A percentile compares a stretch with the other conserved stretches of the same genome.
phyloP scores from a whole-genome alignment of 2,797 vertebrate species.

The Anguilla obscura region DNA sequence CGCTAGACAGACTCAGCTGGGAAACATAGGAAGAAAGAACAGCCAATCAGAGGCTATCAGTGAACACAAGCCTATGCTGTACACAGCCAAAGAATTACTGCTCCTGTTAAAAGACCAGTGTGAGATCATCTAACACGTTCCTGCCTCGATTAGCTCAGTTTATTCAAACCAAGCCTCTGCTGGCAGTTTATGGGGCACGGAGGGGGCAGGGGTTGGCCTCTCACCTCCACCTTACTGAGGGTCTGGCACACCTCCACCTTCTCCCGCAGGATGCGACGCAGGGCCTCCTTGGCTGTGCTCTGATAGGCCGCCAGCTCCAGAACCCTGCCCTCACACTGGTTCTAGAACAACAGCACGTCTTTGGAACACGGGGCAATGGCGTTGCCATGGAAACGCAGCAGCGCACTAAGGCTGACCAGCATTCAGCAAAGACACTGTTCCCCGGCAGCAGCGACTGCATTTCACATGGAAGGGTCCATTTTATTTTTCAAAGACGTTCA shows the following conservation, averaged over 20 bases:
- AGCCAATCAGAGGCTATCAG: not conserved
- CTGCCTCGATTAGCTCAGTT: no score
- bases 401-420: not conserved
- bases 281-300: slow-evolving; percentile 95
- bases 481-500: no score
- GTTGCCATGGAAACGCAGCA: not conserved
- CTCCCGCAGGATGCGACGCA: slow-evolving; percentile 97
- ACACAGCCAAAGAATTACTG: no score
- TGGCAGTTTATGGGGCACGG: no score
- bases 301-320: slow-evolving; percentile 94
- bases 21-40: not conserved
- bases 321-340: slow-evolving; percentile 94
- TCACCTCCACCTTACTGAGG: slow-evolving; percentile 96
- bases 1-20: slow-evolving; percentile 93
- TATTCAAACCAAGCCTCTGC: no score
- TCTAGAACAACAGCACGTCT: slow-evolving; percentile 66
- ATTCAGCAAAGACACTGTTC: no score
- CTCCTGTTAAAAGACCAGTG: no score
- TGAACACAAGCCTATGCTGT: not conserved
- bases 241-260: slow-evolving; percentile 98
- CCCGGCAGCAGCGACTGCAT: no score
- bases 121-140: no score
- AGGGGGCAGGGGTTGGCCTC: not conserved
- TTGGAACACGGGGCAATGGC: not conserved
- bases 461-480: no score